Evolutionary conservation across 2,888 invertebrate species (phyloP).

Genomic region (Chrysolina americana): DNA sequence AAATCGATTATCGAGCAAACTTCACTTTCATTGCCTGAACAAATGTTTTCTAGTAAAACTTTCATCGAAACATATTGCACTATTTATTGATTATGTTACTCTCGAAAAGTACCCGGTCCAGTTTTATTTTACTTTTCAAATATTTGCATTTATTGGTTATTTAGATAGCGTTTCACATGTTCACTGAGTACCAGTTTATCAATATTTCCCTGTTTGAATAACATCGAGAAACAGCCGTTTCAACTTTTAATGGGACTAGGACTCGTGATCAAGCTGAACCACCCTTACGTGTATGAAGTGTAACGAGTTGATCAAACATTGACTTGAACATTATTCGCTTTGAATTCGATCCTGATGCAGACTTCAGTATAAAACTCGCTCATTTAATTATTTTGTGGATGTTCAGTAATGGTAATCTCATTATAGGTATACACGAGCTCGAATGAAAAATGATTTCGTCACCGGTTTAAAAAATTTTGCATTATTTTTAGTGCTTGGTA

Average conservation of each 20-base stretch:
- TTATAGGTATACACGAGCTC: neutral
- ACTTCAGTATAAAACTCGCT: neutral
- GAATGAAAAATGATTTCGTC: no score
- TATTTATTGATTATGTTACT: no score
- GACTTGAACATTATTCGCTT: constrained; percentile 32
- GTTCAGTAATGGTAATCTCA: neutral
- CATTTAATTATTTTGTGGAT: neutral
- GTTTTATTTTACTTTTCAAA: neutral
- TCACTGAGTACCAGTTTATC: no score
- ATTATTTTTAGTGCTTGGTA: no score
- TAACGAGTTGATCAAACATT: constrained; percentile 40
- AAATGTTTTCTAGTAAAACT: no score
- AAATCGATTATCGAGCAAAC: no score
- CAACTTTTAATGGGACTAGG: neutral
- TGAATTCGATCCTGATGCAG: constrained; percentile 21
- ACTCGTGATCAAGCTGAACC: neutral
- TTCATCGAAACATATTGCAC: no score
- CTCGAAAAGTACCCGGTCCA: no score
- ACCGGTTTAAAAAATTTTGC: no score
- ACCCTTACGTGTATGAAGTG: constrained; percentile 15
- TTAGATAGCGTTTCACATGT: neutral
- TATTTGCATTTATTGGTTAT: neutral
- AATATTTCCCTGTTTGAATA: neutral
- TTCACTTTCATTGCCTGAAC: no score
- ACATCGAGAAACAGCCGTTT: neutral